Conservation (phyloP, 2,797 vertebrate species). For the Cichlasoma orientale region DNA sequence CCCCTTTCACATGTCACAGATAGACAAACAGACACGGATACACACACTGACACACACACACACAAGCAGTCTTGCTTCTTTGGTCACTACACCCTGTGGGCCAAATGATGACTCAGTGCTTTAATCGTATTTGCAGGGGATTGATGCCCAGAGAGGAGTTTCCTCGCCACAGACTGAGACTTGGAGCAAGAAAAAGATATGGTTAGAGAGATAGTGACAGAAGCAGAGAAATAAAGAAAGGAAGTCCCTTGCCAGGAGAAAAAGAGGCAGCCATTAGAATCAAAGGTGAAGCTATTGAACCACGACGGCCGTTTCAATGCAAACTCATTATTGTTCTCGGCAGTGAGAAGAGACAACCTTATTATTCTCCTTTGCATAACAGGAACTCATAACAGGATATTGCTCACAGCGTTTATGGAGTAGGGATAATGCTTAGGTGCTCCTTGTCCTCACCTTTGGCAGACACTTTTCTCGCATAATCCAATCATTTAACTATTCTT, state of each 20-base stretch:
- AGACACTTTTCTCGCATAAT: slow-evolving; percentile 48
- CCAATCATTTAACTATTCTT: slow-evolving; percentile 54
- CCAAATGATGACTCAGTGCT: slow-evolving; percentile 73
- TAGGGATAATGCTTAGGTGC: slow-evolving; percentile 57
- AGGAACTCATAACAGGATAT: slow-evolving; percentile 67
- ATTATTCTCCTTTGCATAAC: slow-evolving; percentile 67
- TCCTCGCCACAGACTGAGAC: slow-evolving; percentile 23
- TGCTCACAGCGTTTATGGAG: slow-evolving; percentile 61
- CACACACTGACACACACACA: slow-evolving; percentile 10
- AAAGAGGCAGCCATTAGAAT: slow-evolving; percentile 37
- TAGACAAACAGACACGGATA: slow-evolving; percentile 36
- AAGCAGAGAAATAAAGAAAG: slow-evolving; percentile 4
- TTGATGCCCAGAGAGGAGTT: slow-evolving; percentile 66
- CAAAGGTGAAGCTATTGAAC: slow-evolving; percentile 59
- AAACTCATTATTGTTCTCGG: slow-evolving; percentile 67
- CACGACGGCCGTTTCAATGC: slow-evolving; percentile 42
- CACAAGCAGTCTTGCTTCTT: slow-evolving; percentile 21
- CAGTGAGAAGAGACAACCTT: slow-evolving; percentile 52
- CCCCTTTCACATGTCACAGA: slow-evolving; percentile 25
- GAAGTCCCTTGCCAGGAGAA: background rate
- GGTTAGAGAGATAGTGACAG: slow-evolving; percentile 22
- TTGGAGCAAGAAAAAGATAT: slow-evolving; percentile 4
- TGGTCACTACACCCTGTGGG: slow-evolving; percentile 58
- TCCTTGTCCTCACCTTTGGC: slow-evolving; percentile 59
- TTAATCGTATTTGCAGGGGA: slow-evolving; percentile 77